phyloP scores from a whole-genome alignment of 37 sponge, comb jelly and placozoan genomes.

The Ianthella basta region DNA sequence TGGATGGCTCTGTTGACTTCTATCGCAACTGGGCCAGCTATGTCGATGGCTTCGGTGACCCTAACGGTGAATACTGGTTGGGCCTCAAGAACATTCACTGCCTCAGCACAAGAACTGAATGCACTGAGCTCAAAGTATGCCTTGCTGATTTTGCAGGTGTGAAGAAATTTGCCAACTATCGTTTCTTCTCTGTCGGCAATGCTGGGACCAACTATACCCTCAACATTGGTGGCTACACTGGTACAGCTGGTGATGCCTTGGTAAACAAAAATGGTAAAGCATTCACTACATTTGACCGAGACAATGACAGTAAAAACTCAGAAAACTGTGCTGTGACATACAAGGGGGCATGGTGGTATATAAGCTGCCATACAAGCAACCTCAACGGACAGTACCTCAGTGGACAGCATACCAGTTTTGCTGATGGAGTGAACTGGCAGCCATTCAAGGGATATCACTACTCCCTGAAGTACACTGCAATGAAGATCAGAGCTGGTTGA shows the following conservation, averaged over 20 bases:
- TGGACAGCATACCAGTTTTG: background rate
- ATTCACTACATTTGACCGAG: background rate
- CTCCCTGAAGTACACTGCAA: conserved; percentile 18
- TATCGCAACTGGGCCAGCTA: conserved; percentile 20
- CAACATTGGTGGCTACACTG: background rate
- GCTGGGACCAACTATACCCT: background rate
- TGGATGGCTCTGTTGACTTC: conserved; percentile 12
- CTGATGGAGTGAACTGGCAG: conserved; percentile 9
- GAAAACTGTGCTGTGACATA: background rate
- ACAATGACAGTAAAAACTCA: background rate
- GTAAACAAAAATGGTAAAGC: background rate
- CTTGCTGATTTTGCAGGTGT: background rate
- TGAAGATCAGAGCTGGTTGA: conserved; percentile 8
- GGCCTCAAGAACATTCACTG: conserved; percentile 10
- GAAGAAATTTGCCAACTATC: background rate
- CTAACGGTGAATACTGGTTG: conserved; percentile 21
- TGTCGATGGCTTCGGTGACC: conserved; percentile 25
- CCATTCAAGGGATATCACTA: background rate
- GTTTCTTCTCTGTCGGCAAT: background rate
- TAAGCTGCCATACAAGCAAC: background rate
- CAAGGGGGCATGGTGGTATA: conserved; percentile 10
- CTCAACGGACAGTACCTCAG: conserved; percentile 16
- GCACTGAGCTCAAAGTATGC: background rate
- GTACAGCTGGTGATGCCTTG: conserved; percentile 6
- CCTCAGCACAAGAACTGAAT: background rate